A percentile compares a stretch with the other conserved stretches of the same genome.
Evolutionary conservation across 2,888 invertebrate species (phyloP).

Genomic region (Auanema freiburgensis): DNA sequence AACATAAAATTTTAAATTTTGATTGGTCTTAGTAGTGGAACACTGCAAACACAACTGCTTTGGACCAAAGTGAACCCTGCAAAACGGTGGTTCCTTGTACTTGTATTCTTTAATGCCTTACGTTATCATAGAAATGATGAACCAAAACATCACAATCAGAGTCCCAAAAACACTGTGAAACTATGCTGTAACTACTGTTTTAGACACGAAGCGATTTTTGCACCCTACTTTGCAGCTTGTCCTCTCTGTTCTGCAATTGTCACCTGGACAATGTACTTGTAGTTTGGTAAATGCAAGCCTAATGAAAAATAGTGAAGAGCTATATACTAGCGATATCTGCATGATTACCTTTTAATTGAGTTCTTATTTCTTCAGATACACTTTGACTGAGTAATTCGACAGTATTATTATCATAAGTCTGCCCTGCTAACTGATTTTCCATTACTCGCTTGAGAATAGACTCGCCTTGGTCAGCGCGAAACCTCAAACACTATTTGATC

Average conservation of each 20-base stretch:
- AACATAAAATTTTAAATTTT: conserved; percentile 1
- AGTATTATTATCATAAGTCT: conserved; percentile 10
- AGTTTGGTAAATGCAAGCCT: conserved; percentile 15
- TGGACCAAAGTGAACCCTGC: conserved; percentile 20
- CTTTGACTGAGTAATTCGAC: background rate
- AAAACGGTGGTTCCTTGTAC: background rate
- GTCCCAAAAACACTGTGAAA: conserved; percentile 22
- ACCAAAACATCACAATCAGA: conserved; percentile 16
- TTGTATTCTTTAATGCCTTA: background rate
- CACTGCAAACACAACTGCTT: conserved; percentile 17
- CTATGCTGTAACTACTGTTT: conserved; percentile 12
- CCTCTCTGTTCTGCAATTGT: conserved; percentile 20
- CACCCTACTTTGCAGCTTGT: conserved; percentile 18
- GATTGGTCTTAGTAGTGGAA: conserved; percentile 19
- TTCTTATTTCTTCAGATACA: conserved; percentile 17
- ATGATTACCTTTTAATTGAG: conserved; percentile 16
- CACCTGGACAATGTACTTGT: conserved; percentile 22
- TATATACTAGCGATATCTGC: background rate
- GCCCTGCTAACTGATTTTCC: conserved; percentile 11
- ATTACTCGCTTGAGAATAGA: conserved; percentile 12
- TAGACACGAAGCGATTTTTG: background rate
- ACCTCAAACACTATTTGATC: conserved; percentile 21
- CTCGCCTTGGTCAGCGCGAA: conserved; percentile 18
- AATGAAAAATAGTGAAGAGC: conserved; percentile 6
- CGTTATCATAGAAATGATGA: conserved; percentile 12